These are phyloP conservation scores for Meghimatium bilineatum DNA, from an alignment of 2,888 invertebrate species.

Conservation along the genomic window DNA sequence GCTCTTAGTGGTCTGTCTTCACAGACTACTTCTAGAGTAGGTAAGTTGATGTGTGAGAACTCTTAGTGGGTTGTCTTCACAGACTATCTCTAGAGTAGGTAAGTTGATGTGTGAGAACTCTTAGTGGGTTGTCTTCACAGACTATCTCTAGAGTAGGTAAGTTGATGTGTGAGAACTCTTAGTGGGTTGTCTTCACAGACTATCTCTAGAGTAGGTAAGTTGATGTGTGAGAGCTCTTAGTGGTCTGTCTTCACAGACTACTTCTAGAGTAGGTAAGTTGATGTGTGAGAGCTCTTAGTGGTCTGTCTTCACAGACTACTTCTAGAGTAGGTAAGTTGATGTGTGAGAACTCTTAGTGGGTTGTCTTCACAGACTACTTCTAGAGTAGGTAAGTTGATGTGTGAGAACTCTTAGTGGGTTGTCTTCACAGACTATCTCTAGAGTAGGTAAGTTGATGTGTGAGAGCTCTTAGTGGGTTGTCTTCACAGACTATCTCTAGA, in stretches of 20 bases:
- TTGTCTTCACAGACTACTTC: slow-evolving; percentile 89
- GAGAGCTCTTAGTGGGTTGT: slow-evolving; percentile 90
- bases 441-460: slow-evolving; percentile 89
- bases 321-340: slow-evolving; percentile 87
- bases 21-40: slow-evolving; percentile 87
- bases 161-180: slow-evolving; percentile 90
- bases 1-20: slow-evolving; percentile 90
- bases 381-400: slow-evolving; percentile 87
- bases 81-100: slow-evolving; percentile 87
- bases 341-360: slow-evolving; percentile 91
- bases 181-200: slow-evolving; percentile 90
- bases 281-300: slow-evolving; percentile 92
- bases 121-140: slow-evolving; percentile 90
- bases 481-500: slow-evolving; percentile 87
- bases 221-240: slow-evolving; percentile 93
- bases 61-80: slow-evolving; percentile 89
- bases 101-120: slow-evolving; percentile 89
- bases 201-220: slow-evolving; percentile 85
- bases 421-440: slow-evolving; percentile 87
- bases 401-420: slow-evolving; percentile 92
- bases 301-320: slow-evolving; percentile 88
- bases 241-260: slow-evolving; percentile 88
- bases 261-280: slow-evolving; percentile 87
- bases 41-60: slow-evolving; percentile 90
- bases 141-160: slow-evolving; percentile 86